Conservation (phyloP, 2,113 vertebrate genomes). For the Grammomys surdaster region DNA sequence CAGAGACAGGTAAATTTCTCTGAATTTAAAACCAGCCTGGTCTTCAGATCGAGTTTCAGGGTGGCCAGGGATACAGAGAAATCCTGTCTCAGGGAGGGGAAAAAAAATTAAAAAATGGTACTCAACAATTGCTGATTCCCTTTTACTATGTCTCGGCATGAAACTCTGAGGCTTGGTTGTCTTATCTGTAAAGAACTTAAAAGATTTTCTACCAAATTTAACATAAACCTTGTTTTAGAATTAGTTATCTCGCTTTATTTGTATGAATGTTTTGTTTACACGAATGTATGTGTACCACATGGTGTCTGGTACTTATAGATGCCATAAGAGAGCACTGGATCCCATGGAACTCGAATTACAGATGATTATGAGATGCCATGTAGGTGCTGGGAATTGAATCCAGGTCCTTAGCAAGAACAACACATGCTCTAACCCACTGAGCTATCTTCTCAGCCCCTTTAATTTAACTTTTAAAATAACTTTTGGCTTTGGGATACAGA, state of each 20-base stretch:
- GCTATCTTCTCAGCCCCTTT: background rate
- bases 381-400: background rate
- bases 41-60: background rate
- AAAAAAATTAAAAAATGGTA: background rate
- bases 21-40: background rate
- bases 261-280: background rate
- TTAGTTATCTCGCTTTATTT: background rate
- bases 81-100: background rate
- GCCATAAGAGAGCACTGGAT: background rate
- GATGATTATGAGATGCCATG: background rate
- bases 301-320: background rate
- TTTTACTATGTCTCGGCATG: background rate
- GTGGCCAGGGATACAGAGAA: background rate
- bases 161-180: background rate
- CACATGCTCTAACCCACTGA: background rate
- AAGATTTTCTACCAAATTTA: background rate
- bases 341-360: background rate
- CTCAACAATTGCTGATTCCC: background rate
- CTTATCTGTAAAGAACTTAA: background rate
- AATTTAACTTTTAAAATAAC: constrained; percentile 52
- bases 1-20: background rate
- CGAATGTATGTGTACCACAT: background rate
- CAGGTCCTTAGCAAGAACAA: background rate
- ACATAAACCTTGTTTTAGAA: background rate
- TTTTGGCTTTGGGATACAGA: background rate